Evolutionary conservation across 2,797 vertebrate species (phyloP).

Genomic region (Liasis olivaceus): DNA sequence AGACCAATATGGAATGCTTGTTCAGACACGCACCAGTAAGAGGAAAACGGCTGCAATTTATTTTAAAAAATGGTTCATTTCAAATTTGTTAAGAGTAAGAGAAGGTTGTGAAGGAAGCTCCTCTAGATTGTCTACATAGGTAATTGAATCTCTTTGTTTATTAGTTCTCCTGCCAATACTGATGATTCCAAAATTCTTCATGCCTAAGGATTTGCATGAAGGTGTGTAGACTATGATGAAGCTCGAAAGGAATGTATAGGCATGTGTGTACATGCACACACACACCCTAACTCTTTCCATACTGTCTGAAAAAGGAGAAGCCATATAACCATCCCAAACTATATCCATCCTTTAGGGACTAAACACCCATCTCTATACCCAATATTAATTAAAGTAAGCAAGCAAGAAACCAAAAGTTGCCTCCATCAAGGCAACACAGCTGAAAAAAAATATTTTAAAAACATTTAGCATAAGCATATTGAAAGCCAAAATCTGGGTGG

Average conservation of each 20-base stretch:
- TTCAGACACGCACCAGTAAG: neutral
- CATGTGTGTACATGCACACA: neutral
- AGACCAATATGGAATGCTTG: neutral
- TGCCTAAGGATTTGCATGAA: neutral
- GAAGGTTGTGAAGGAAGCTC: too few species aligned
- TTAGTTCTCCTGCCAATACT: neutral
- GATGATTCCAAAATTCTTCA: neutral
- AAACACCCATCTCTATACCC: neutral
- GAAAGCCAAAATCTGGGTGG: neutral
- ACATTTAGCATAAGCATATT: neutral
- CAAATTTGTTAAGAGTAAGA: neutral
- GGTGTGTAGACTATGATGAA: neutral
- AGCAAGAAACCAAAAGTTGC: neutral
- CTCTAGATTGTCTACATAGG: neutral
- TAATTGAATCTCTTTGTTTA: neutral
- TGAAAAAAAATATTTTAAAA: neutral
- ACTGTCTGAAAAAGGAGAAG: neutral
- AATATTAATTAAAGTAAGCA: neutral
- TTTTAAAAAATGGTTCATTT: neutral
- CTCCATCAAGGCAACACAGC: neutral
- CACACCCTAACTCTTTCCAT: too few species aligned
- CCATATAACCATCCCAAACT: neutral
- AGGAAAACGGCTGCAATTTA: neutral
- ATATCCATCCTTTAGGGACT: neutral
- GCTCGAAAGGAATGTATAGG: neutral